These are phyloP conservation scores for Hypolimnas misippus DNA, from an alignment of 2,888 invertebrate genomes.

Conservation along the genomic window DNA sequence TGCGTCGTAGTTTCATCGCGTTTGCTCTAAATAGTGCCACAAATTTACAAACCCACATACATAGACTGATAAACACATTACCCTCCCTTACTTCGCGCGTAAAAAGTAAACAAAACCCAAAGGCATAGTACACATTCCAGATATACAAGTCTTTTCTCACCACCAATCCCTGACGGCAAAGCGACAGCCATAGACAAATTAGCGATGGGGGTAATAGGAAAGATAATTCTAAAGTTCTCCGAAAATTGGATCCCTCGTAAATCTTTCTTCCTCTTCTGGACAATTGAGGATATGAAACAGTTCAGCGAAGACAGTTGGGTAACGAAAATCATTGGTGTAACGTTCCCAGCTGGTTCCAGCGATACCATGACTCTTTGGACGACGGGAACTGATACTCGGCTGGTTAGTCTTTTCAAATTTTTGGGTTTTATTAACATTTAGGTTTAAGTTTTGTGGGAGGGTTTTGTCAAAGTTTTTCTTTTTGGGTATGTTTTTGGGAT, in stretches of 20 bases:
- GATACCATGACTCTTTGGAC: constrained; percentile 48
- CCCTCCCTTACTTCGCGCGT: too few species aligned
- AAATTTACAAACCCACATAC: too few species aligned
- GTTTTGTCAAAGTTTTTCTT: too few species aligned
- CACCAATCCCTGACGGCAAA: constrained; percentile 74
- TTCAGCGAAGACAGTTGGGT: constrained; percentile 49
- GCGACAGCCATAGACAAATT: constrained; percentile 81
- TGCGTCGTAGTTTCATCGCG: too few species aligned
- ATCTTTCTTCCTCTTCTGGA: constrained; percentile 50
- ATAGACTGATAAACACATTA: too few species aligned
- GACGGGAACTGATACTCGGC: constrained; percentile 45
- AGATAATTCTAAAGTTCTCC: constrained; percentile 86
- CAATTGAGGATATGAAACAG: constrained; percentile 41
- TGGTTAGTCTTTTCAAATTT: too few species aligned
- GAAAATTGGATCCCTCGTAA: constrained; percentile 84
- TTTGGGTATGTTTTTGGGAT: too few species aligned
- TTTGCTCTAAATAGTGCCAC: too few species aligned
- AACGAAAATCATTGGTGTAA: constrained; percentile 39
- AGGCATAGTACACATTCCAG: neutral
- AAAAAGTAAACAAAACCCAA: neutral
- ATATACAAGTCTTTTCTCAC: neutral
- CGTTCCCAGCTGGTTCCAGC: constrained; percentile 45
- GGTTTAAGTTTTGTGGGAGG: too few species aligned
- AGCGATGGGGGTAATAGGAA: constrained; percentile 86
- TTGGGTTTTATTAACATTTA: too few species aligned